phyloP scores from a whole-genome alignment of 92 coral and sea anemone species.

The Chrysogorgia sp. region DNA sequence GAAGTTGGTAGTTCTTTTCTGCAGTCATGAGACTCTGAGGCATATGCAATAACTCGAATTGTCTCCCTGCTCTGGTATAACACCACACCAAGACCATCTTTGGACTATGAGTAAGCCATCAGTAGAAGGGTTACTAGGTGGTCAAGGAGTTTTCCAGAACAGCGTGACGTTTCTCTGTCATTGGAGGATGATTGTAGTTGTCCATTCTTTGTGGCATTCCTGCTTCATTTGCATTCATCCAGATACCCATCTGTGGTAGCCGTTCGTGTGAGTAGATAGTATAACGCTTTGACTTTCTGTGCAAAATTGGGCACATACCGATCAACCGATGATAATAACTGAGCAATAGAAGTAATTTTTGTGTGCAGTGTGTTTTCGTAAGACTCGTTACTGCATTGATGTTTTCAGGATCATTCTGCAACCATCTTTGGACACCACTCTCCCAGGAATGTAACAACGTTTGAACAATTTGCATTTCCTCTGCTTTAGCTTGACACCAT shows the following conservation, averaged over 20 bases:
- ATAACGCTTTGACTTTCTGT: slow-evolving; percentile 11
- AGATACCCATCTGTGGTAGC: neutral
- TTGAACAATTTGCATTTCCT: slow-evolving; percentile 50
- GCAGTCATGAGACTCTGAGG: slow-evolving; percentile 36
- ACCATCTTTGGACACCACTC: slow-evolving; percentile 43
- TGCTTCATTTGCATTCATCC: neutral
- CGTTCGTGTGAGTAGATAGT: slow-evolving; percentile 20
- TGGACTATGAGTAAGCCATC: slow-evolving; percentile 44
- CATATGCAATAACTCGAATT: slow-evolving; percentile 19
- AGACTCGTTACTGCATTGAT: neutral
- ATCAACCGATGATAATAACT: slow-evolving; percentile 29
- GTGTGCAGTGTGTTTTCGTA: too few species aligned
- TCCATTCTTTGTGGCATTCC: neutral
- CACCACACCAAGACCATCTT: slow-evolving; percentile 40
- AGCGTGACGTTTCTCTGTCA: slow-evolving; percentile 25
- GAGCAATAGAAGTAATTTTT: slow-evolving; percentile 14
- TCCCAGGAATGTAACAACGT: slow-evolving; percentile 45
- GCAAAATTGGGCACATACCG: slow-evolving; percentile 26
- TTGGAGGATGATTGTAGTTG: slow-evolving; percentile 26
- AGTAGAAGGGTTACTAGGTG: slow-evolving; percentile 32
- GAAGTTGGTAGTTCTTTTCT: slow-evolving; percentile 46
- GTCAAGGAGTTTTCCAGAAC: slow-evolving; percentile 24
- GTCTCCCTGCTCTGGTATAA: slow-evolving; percentile 39
- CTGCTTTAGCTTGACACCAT: slow-evolving; percentile 61
- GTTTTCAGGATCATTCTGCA: slow-evolving; percentile 45